Base-by-base conservation (phyloP, 2,797 vertebrate species). In the Pithecia hirsuta region DNA sequence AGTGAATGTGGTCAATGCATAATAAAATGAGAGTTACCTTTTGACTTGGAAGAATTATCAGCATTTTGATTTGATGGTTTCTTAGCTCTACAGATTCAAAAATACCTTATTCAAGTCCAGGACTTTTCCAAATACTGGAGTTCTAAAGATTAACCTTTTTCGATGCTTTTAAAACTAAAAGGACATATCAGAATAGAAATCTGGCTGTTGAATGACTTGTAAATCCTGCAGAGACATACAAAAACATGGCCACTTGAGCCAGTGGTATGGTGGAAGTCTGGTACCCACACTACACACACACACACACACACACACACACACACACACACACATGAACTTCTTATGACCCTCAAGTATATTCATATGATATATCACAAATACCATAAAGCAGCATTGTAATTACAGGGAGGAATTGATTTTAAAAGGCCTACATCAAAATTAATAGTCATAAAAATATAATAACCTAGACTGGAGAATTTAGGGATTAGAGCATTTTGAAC, bases 371-470 rank as follows among this genome's bases (percentile, higher is more conserved):
- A 97, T 86, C 30, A 20, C 88, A 95, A 89, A 95, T 46, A 96
- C 91, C 84, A 70, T 48, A 92, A 67, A 83, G 80, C 85, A 78
- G 91, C 59, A 39, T 67, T 93, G 88, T 94, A 97, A 97, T 97
- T 93, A 95, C 67, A 94, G 64, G 50, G 82, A 78, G 78, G 81
- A 57, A 93, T 1, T 96, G 96, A 96, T 96, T 97, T 89, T 83
- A 96, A 97, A 97, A 87, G 95, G 67, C 33, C 92, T 59, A 8
- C 33, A 85, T 79, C 90, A 94, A 91, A 97, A 96, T 97, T 92
- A 96, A 95, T 61, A 82, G 88, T 97, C 96, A 93, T 97, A 96
- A 97, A 97, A 97, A 89, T 78, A 95, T 88, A 86, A 97, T 76
- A 89, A 91, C 85, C 48, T 30, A 28, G 70, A 44, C 61, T 79